Base-by-base conservation (phyloP, 1,140 invertebrate species). In the Conus betulinus region DNA sequence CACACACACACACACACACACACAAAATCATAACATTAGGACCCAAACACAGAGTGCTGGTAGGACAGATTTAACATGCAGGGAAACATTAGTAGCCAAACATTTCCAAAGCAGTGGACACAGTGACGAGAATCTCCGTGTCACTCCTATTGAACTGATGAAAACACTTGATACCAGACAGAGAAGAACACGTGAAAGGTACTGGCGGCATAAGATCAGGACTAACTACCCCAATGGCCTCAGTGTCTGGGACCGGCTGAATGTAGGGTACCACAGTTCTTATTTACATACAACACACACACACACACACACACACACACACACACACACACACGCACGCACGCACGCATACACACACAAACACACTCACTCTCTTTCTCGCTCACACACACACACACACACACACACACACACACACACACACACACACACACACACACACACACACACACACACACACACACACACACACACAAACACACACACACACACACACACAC, bases 381-480 rank as follows among this genome's bases (percentile, higher is more conserved):
- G 25, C 39, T 17, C 78, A 53, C 78, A 81, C 78, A 81, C 78
- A 81, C 78, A 81, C 51, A 53, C 5, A 81, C 51, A 52, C 39
- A 52, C 39, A 81, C 51, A 52, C 51, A 52, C 78, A 81, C 11
- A 8, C 51, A 81, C 51, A 11, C 17, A 52, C 11, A 11, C 13
- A 8, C 51, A 53, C 78, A 53, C 51, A 23, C 78, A 53, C 51
- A 53, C 10, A 53, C 51, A 81, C 78, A 53, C 78, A 81, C 39
- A 53, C 78, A 81, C 78, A 53, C 78, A 53, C 78, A 53, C 78
- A 81, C 78, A 81, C 51, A 52, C 39, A 81, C 51, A 81, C 78
- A 81, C 78, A 53, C 39, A 81, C 78, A 81, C 78, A 81, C 78
- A 81, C 78, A 81, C 78, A 81, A 39, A 81, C 51, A 52, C 39